Conservation (phyloP, 2,797 vertebrate genomes). For the Lepus oiostolus region DNA sequence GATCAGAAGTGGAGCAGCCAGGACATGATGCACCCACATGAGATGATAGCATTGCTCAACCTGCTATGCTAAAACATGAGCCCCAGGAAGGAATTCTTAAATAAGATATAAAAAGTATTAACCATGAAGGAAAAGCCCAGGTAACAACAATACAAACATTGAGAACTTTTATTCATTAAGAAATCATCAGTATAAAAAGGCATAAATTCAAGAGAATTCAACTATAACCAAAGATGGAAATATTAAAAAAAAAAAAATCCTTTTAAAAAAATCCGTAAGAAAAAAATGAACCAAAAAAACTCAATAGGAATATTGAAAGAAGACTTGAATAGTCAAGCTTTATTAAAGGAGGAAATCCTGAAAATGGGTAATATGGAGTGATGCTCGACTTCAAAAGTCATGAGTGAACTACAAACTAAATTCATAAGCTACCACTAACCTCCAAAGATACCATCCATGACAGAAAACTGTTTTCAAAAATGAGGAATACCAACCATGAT, state of each 20-base stretch:
- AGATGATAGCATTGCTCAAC: too few relatives aligned
- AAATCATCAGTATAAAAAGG: not conserved
- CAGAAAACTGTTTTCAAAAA: too few relatives aligned
- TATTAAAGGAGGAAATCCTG: constrained; percentile 44
- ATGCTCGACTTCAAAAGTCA: not conserved
- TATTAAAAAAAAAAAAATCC: not conserved
- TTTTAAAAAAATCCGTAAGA: not conserved
- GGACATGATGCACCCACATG: too few relatives aligned
- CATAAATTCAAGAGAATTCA: not conserved
- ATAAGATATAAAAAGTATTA: constrained; percentile 19
- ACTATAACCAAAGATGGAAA: not conserved
- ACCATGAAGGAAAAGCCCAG: not conserved
- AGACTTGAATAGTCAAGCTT: constrained; percentile 1
- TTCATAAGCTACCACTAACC: not conserved
- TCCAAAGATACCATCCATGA: not conserved
- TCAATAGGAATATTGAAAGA: not conserved
- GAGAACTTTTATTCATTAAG: constrained; percentile 45
- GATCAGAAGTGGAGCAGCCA: too few relatives aligned
- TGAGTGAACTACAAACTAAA: not conserved
- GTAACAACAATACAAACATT: not conserved
- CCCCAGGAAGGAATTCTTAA: constrained; percentile 16
- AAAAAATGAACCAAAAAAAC: not conserved
- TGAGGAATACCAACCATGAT: too few relatives aligned
- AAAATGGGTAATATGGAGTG: not conserved
- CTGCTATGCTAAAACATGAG: too few relatives aligned